These are phyloP conservation scores for Drosophila neonasuta DNA, from an alignment of 2,888 invertebrate genomes.

Conservation along the genomic window DNA sequence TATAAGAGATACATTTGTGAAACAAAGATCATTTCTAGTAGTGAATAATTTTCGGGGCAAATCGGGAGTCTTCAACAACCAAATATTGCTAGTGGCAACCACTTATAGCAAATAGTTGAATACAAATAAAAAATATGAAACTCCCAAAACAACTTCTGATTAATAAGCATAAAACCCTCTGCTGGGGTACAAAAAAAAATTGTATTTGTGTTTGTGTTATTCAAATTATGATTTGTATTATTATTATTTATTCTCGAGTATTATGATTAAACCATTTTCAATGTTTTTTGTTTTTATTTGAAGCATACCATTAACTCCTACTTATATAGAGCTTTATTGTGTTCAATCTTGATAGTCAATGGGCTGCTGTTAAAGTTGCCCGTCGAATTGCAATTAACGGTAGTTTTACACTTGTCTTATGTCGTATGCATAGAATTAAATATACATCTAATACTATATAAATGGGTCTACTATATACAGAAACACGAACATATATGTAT, in stretches of 20 bases:
- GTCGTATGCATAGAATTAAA: not conserved
- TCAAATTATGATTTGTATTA: slow-evolving; percentile 3
- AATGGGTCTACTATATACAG: slow-evolving; percentile 12
- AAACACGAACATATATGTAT: slow-evolving; percentile 22
- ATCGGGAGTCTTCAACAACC: too few species aligned
- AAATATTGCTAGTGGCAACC: too few species aligned
- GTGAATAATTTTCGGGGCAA: not conserved
- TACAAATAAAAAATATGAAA: too few species aligned
- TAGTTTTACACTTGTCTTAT: slow-evolving; percentile 11
- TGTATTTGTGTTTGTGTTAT: slow-evolving; percentile 5
- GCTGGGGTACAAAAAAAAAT: not conserved
- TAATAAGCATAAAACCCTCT: not conserved
- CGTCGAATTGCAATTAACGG: slow-evolving; percentile 38
- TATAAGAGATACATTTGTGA: not conserved
- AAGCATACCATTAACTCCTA: slow-evolving; percentile 35
- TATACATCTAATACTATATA: slow-evolving; percentile 24
- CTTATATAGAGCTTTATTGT: slow-evolving; percentile 70
- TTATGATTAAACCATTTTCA: slow-evolving; percentile 8
- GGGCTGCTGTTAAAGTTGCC: slow-evolving; percentile 19
- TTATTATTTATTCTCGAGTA: slow-evolving; percentile 14
- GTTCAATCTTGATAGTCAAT: slow-evolving; percentile 60
- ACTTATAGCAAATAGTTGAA: too few species aligned
- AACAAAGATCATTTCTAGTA: not conserved
- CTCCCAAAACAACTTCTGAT: too few species aligned
- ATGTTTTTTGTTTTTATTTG: slow-evolving; percentile 1